These are phyloP conservation scores for Aphyosemion australe DNA, from an alignment of 2,113 vertebrate species.

Conservation along the genomic window DNA sequence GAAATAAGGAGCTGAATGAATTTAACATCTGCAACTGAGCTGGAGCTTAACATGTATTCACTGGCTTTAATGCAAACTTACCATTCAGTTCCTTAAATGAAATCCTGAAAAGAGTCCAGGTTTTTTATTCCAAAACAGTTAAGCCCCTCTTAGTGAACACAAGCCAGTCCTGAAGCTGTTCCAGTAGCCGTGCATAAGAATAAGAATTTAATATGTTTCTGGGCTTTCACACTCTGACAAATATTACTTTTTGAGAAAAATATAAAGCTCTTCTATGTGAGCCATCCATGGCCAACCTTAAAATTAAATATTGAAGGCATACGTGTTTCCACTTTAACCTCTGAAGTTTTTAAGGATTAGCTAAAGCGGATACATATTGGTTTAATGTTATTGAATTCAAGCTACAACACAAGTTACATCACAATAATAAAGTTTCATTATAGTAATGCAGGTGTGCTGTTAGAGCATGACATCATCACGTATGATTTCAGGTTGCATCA, in stretches of 20 bases:
- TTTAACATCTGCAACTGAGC: background rate
- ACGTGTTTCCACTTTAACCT: background rate
- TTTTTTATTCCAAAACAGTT: constrained; percentile 25
- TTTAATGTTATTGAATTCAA: background rate
- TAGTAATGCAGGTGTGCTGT: no score
- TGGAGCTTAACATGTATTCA: no score
- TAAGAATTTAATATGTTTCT: constrained; percentile 1
- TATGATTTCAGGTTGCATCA: no score
- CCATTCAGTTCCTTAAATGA: constrained; percentile 16
- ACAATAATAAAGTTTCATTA: no score
- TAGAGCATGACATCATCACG: no score
- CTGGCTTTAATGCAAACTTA: no score
- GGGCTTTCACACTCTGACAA: no score
- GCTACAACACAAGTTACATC: no score
- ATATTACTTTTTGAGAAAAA: background rate
- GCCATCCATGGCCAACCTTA: background rate
- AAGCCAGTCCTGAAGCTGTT: constrained; percentile 12
- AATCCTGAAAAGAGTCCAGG: constrained; percentile 25
- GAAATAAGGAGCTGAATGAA: no score
- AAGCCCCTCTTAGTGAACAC: constrained; percentile 31
- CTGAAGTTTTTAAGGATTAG: background rate
- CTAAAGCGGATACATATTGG: background rate
- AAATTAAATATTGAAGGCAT: background rate
- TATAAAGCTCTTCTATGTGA: background rate
- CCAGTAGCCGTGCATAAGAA: constrained; percentile 24